phyloP scores from a whole-genome alignment of 2,888 invertebrate genomes.

The Heteromurus nitidus region DNA sequence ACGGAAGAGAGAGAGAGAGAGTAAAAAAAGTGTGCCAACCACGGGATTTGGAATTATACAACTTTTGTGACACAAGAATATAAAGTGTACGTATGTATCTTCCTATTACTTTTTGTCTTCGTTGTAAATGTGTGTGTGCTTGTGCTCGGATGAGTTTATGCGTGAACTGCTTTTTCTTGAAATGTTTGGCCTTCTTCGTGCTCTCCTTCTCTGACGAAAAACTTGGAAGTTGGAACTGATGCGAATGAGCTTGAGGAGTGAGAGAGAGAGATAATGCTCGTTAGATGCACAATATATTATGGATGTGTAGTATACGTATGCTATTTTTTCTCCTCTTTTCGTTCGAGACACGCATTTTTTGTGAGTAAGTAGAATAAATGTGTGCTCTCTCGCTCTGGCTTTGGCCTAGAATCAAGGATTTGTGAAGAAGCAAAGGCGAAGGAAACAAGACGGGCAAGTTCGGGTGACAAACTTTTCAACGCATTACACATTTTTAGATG shows the following conservation, averaged over 20 bases:
- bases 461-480: too few relatives aligned
- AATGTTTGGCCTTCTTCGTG: conserved; percentile 7
- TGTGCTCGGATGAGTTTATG: neutral
- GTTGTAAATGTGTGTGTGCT: neutral
- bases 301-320: neutral
- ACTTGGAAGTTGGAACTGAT: neutral
- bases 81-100: too few relatives aligned
- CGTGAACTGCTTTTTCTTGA: conserved; percentile 2
- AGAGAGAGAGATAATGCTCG: neutral
- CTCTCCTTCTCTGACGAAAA: too few relatives aligned
- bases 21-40: conserved; percentile 15
- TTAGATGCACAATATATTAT: conserved; percentile 3
- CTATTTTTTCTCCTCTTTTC: neutral
- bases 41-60: conserved; percentile 9
- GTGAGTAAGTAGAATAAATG: neutral
- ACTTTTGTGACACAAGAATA: neutral
- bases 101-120: too few relatives aligned
- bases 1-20: too few relatives aligned
- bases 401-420: conserved; percentile 62
- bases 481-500: too few relatives aligned
- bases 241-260: neutral
- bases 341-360: conserved; percentile 10
- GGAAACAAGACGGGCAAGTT: neutral
- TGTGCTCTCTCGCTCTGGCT: conserved; percentile 40
- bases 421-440: neutral